phyloP scores from a whole-genome alignment of 2,797 vertebrate species.

The Syndactyla subalaris region DNA sequence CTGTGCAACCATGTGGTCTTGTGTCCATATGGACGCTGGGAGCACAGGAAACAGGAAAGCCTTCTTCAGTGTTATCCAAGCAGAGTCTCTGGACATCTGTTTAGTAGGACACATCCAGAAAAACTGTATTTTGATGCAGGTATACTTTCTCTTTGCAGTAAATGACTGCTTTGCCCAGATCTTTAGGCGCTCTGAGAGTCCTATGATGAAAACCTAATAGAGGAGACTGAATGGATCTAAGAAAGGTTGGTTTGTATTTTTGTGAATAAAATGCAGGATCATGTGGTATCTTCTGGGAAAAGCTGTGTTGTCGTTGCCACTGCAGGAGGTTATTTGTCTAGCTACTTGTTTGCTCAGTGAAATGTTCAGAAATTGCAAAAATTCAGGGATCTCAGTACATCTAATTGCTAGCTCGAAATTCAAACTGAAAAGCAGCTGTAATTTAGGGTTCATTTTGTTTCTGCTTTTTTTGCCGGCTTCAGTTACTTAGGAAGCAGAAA shows the following conservation, averaged over 20 bases:
- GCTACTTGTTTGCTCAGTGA: neutral
- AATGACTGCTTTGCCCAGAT: neutral
- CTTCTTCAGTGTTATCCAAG: neutral
- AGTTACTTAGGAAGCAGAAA: neutral
- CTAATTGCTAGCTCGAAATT: neutral
- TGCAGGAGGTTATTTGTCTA: neutral
- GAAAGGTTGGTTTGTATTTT: neutral
- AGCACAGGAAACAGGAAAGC: neutral
- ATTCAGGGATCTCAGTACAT: neutral
- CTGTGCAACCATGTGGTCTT: neutral
- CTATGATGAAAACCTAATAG: neutral
- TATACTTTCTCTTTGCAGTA: neutral
- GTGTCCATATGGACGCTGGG: accelerated
- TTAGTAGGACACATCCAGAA: neutral
- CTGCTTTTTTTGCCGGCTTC: neutral
- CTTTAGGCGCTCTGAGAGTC: neutral
- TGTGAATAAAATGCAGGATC: neutral
- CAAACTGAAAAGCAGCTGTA: neutral
- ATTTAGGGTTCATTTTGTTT: neutral
- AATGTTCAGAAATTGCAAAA: neutral
- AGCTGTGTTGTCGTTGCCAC: neutral
- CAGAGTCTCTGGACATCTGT: neutral
- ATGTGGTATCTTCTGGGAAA: neutral
- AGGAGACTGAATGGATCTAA: neutral
- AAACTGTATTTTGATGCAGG: neutral